These are phyloP conservation scores for Picathartes gymnocephalus DNA, from an alignment of 2,113 vertebrate species.

Conservation along the genomic window DNA sequence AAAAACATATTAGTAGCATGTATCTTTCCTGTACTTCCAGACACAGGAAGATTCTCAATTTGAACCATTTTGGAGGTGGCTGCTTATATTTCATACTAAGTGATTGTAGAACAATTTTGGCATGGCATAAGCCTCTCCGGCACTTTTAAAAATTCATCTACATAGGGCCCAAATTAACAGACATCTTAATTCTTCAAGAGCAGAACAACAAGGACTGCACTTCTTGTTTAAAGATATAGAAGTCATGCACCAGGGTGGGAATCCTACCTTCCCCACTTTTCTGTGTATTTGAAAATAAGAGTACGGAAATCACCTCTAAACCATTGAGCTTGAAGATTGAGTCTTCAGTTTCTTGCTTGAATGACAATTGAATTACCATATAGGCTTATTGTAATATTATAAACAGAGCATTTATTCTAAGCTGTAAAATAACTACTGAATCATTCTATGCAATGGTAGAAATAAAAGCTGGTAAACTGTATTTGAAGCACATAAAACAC, in stretches of 20 bases:
- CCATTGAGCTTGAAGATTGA: background rate
- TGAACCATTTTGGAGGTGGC: background rate
- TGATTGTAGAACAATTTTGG: background rate
- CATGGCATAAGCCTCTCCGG: background rate
- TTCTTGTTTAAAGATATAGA: background rate
- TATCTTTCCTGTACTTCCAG: background rate
- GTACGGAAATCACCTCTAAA: background rate
- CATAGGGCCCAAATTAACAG: background rate
- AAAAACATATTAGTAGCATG: background rate
- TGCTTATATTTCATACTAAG: background rate
- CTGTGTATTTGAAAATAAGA: background rate
- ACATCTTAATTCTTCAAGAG: background rate
- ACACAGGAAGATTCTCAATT: background rate
- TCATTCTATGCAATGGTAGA: background rate
- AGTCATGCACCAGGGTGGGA: background rate
- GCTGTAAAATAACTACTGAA: background rate
- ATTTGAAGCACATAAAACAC: background rate
- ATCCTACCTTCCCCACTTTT: background rate
- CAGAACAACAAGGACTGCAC: background rate
- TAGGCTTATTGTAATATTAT: background rate
- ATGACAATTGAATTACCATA: background rate
- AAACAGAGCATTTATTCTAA: background rate
- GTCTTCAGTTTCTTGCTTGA: background rate
- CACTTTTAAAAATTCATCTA: background rate
- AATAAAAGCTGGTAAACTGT: background rate